Base-by-base conservation (phyloP, 2,888 invertebrate genomes). In the Phytoseiulus persimilis region DNA sequence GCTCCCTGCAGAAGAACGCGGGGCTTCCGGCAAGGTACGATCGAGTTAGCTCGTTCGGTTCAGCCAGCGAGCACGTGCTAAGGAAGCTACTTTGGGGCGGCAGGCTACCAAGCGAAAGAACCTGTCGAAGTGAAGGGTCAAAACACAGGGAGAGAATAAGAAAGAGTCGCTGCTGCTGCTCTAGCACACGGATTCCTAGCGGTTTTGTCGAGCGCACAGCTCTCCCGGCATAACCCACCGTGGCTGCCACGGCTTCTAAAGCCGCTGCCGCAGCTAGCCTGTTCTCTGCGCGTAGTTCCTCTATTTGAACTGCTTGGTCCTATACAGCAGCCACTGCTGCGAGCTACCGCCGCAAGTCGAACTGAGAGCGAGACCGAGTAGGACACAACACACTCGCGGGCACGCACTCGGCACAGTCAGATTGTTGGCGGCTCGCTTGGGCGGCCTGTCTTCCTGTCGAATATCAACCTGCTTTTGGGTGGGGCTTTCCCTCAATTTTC, bases 401-500 rank as follows among this genome's bases (percentile, higher is more conserved):
- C 65, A 65, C 65, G 65, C 65, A 65, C 65, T 65, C 65, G 14
- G 65, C 65, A 65, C 65, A 65, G 65, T 65, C 65, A 65, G 65
- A 23, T 65, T 28, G 65, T 65, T 65, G 65, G 65, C 65, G 14
- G 65, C 65, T 65, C 2, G 65, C 65, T 65, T 65, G 65, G 18
- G 11, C 65, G 14, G 5, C 28, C 65, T 11, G 14, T 65, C 65
- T 65, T 14, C 28, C 65, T 65, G 65, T 65, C 65, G 65, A 65
- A 65, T 65, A 65, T 65, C 65, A 65, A 65, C 65, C 65, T 65
- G 65, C 65, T 65, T 65, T 65, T 65, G 65, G 65, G 65, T 65
- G 65, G 65, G 65, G 65, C 65, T 65, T 14, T 65, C 65, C 18
- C 65, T 65, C 65, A 65, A 65, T 65, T 65, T 65, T 65, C 65